Percentiles rank a stretch among this genome's conserved stretches.
Evolutionary conservation across 1,140 invertebrate species (phyloP).

Genomic region (Luehdorfia chinensis): DNA sequence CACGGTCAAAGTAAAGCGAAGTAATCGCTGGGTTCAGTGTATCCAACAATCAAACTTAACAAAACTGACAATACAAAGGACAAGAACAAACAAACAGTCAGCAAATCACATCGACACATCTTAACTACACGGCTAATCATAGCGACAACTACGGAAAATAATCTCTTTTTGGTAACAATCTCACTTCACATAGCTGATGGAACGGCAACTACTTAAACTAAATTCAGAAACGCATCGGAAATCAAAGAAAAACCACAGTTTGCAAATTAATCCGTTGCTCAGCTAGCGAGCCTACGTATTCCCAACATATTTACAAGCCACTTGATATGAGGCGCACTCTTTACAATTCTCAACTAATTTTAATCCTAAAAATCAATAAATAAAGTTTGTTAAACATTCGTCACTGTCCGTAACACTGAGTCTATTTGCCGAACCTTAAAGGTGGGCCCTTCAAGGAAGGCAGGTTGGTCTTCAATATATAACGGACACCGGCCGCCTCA

Average conservation of each 20-base stretch:
- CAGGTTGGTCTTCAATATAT: constrained; percentile 72
- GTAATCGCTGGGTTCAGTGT: constrained; percentile 21
- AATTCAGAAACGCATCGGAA: constrained; percentile 52
- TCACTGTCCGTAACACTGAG: constrained; percentile 42
- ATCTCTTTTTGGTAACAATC: constrained; percentile 75
- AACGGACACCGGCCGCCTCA: constrained; percentile 67
- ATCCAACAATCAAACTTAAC: constrained; percentile 61
- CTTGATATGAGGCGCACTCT: constrained; percentile 60
- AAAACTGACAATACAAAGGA: constrained; percentile 32
- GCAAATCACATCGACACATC: constrained; percentile 30
- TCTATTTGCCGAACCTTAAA: constrained; percentile 49
- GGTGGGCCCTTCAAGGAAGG: constrained; percentile 54
- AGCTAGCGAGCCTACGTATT: constrained; percentile 38
- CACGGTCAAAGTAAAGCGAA: constrained; percentile 33
- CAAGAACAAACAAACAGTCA: constrained; percentile 34
- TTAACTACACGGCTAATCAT: constrained; percentile 52
- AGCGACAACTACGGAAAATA: constrained; percentile 54
- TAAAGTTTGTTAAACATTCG: constrained; percentile 40
- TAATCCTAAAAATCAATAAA: constrained; percentile 60
- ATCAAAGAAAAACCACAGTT: constrained; percentile 63
- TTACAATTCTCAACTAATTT: constrained; percentile 50
- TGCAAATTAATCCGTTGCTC: constrained; percentile 41
- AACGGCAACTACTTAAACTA: constrained; percentile 49
- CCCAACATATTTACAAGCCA: constrained; percentile 61
- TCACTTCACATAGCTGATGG: constrained; percentile 67